These are phyloP conservation scores for Tetranychus truncatus DNA, from an alignment of 2,888 invertebrate species.

Conservation along the genomic window DNA sequence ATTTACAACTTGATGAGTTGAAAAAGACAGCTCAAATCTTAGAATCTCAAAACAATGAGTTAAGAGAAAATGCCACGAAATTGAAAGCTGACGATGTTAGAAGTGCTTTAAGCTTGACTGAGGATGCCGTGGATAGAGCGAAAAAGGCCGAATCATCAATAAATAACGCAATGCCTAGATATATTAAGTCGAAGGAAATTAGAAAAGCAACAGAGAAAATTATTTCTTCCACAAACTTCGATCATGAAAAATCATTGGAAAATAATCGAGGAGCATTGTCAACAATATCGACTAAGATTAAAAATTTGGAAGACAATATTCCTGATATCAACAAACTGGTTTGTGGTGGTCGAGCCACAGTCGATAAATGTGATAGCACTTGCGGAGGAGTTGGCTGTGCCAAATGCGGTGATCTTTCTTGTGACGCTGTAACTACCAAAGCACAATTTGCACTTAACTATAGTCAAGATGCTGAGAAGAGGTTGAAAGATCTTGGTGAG, in stretches of 20 bases:
- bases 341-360: conserved; percentile 50
- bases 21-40: conserved; percentile 42
- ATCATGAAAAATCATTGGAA: conserved; percentile 46
- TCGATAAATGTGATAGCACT: conserved; percentile 58
- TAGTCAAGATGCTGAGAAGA: conserved; percentile 61
- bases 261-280: conserved; percentile 52
- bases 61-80: conserved; percentile 71
- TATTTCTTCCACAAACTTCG: conserved; percentile 42
- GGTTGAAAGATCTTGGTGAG: conserved; percentile 58
- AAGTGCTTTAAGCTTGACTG: conserved; percentile 76
- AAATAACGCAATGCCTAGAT: conserved; percentile 31
- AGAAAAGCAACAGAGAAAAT: conserved; percentile 46
- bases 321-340: conserved; percentile 70
- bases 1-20: conserved; percentile 46
- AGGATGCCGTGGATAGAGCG: conserved; percentile 40
- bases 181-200: conserved; percentile 43
- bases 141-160: conserved; percentile 34
- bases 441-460: conserved; percentile 71
- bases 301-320: conserved; percentile 48
- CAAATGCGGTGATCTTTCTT: conserved; percentile 73
- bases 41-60: conserved; percentile 48
- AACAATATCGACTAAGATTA: conserved; percentile 47
- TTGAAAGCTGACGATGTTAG: conserved; percentile 86
- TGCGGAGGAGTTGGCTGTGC: conserved; percentile 97
- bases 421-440: conserved; percentile 74